Base-by-base conservation (phyloP, 1,140 invertebrate genomes). In the Himalopsyche phryganea region DNA sequence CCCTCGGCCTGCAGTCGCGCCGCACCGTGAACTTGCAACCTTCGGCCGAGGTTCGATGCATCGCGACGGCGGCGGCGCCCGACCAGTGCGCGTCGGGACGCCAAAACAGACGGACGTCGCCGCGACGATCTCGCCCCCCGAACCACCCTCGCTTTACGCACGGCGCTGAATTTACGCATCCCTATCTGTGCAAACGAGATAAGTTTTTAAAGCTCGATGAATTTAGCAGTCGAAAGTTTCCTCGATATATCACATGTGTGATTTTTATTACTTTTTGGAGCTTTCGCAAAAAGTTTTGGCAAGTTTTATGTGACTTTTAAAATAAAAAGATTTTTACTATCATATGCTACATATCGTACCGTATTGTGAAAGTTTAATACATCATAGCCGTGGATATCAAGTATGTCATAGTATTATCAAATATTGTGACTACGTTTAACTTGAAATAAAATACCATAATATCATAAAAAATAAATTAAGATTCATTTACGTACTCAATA, bases 51-150 rank as follows among this genome's bases (percentile, higher is more conserved):
- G 23, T 9, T 3, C 23, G 23, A 28, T 28, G 23, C 23, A 28
- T 9, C 23, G 23, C 32, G 48, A 20, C 20, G 42, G 35, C 47
- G 54, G 20, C 28, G 51, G 40, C 10, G 40, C 51, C 19, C 18
- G 11, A 40, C 23, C 61, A 63, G 61, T 63, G 57, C 32, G 61
- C 61, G 57, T 19, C 57, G 61, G 46, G 57, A 59, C 57, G 56
- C 53, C 57, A 15, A 15, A 15, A 48, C 42, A 19, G 20, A 11
- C 19, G 47, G 38, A 50, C 57, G 61, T 58, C 46, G 14, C 23
- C 13, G 15, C 55, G 49, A 33, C 14, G 49, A 9, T n/a, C 28
- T 18, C 41, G 11, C 45, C 55, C 41, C 20, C 13, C 7, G 15
- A 36, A 6, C 28, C 11, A 14, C 14, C 4, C n/a, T 45, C 23